A percentile compares a stretch with the other conserved stretches of the same genome.
Evolutionary conservation across 2,888 invertebrate species (phyloP).

Genomic region (Boloria selene): DNA sequence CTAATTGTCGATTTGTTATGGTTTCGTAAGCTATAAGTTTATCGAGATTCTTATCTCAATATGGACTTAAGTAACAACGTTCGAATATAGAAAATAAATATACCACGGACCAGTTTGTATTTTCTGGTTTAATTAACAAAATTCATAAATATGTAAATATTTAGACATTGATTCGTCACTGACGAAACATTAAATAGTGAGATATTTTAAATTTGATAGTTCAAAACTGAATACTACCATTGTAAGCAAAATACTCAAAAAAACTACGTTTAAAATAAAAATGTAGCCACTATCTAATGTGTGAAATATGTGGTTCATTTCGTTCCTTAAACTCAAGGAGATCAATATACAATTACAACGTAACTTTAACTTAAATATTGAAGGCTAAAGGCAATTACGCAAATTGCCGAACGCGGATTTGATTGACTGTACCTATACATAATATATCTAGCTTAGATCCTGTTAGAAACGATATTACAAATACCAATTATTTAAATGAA

Average conservation of each 20-base stretch:
- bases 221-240: no score
- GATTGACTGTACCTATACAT: conserved; percentile 28
- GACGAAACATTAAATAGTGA: no score
- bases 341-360: conserved; percentile 66
- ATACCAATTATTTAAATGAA: conserved; percentile 9
- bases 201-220: no score
- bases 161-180: no score
- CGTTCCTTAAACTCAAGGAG: conserved; percentile 75
- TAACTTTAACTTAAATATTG: conserved; percentile 44
- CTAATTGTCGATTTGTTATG: conserved; percentile 59
- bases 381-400: conserved; percentile 52
- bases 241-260: no score
- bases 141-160: no score
- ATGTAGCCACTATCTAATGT: conserved; percentile 10
- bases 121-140: not conserved
- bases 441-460: conserved; percentile 27
- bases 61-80: conserved; percentile 15
- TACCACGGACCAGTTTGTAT: not conserved
- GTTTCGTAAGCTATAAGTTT: conserved; percentile 58
- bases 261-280: not conserved
- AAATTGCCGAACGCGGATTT: conserved; percentile 48
- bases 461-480: conserved; percentile 29
- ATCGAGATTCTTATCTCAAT: conserved; percentile 33
- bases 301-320: conserved; percentile 48
- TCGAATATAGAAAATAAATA: conserved; percentile 1